phyloP scores from a whole-genome alignment of 2,797 vertebrate genomes.

The Squalus acanthias region DNA sequence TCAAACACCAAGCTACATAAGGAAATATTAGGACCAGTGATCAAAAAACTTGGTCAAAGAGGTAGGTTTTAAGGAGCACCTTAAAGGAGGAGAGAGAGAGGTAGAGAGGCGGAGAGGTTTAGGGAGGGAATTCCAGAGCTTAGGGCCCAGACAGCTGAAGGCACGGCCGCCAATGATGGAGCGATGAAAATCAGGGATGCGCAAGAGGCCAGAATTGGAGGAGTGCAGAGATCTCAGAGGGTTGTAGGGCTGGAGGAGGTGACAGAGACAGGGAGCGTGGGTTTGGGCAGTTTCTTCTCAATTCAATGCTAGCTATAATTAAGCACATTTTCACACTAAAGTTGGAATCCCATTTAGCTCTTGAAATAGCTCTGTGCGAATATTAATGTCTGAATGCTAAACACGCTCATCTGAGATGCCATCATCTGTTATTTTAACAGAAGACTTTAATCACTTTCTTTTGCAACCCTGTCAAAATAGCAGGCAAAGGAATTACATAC shows the following conservation, averaged over 20 bases:
- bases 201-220: not conserved
- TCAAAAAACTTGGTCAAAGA: too few relatives aligned
- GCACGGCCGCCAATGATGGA: not conserved
- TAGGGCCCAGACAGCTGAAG: too few relatives aligned
- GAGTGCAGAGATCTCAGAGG: not conserved
- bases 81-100: not conserved
- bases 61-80: not conserved
- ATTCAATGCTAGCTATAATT: not conserved
- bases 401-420: not conserved
- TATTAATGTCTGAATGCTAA: not conserved
- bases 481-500: not conserved
- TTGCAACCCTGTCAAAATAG: not conserved
- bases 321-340: not conserved
- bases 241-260: not conserved
- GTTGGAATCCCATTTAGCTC: not conserved
- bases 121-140: not conserved
- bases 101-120: not conserved
- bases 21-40: not conserved
- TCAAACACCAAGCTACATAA: not conserved
- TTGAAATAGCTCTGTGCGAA: not conserved
- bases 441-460: not conserved
- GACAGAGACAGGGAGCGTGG: not conserved
- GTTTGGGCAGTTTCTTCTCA: not conserved
- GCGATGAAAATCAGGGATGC: not conserved
- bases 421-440: not conserved